These are phyloP conservation scores for Hemicordylus capensis DNA, from an alignment of 2,113 vertebrate genomes.

Conservation along the genomic window DNA sequence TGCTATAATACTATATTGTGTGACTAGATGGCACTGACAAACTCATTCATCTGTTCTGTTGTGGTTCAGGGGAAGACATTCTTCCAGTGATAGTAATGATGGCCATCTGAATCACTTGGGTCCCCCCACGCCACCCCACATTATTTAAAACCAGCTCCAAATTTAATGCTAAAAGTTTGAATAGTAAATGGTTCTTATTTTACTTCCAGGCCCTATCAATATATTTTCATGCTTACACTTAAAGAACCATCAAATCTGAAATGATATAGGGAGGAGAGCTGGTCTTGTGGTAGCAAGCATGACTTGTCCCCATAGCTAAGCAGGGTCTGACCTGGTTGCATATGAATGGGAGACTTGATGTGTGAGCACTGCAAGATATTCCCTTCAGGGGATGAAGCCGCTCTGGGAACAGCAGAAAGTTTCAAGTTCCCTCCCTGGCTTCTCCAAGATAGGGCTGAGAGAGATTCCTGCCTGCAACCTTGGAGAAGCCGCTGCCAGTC, in stretches of 20 bases:
- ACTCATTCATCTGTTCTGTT: neutral
- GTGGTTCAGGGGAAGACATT: neutral
- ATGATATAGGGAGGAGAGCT: too few species aligned
- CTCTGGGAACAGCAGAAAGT: too few species aligned
- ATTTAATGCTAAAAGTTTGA: neutral
- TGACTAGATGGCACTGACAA: neutral
- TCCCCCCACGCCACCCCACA: neutral
- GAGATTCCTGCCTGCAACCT: too few species aligned
- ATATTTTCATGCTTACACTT: conserved; percentile 8
- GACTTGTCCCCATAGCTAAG: too few species aligned
- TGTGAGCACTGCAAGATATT: too few species aligned
- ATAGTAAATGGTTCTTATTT: neutral
- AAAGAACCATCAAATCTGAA: conserved; percentile 9
- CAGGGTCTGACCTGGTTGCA: too few species aligned
- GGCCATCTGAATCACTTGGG: neutral
- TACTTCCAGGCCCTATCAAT: neutral
- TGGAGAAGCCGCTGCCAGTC: too few species aligned
- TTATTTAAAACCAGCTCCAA: neutral
- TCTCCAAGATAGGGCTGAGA: too few species aligned
- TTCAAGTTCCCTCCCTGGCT: too few species aligned
- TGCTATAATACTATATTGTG: neutral
- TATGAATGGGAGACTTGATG: too few species aligned
- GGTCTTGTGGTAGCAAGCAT: too few species aligned
- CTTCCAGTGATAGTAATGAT: neutral
- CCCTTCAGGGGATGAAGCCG: too few species aligned